A percentile compares a stretch with the other conserved stretches of the same genome.
phyloP scores from a whole-genome alignment of 2,113 vertebrate genomes.

The Erythrolamprus reginae region DNA sequence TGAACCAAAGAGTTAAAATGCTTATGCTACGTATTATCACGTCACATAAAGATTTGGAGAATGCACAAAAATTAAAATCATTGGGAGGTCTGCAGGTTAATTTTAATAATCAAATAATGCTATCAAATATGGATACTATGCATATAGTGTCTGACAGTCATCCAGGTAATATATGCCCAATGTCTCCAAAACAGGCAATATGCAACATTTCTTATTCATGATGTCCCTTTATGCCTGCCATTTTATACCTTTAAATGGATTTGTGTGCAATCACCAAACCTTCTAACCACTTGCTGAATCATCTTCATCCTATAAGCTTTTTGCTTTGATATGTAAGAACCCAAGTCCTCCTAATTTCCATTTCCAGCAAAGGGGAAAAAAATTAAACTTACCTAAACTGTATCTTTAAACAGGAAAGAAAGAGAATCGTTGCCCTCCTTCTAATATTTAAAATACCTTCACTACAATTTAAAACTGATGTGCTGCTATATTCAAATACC shows the following conservation, averaged over 20 bases:
- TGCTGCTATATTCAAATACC: constrained; percentile 75
- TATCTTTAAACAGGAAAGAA: constrained; percentile 53
- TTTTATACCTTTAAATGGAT: background rate
- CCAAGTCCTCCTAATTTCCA: constrained; percentile 59
- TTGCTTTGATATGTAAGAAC: constrained; percentile 67
- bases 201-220: background rate
- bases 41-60: background rate
- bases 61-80: background rate
- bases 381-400: constrained; percentile 37
- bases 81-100: background rate
- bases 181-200: background rate
- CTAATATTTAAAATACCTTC: constrained; percentile 73
- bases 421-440: background rate
- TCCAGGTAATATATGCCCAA: background rate
- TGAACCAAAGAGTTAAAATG: background rate
- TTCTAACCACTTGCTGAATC: constrained; percentile 33
- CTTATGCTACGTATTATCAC: background rate
- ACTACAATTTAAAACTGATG: constrained; percentile 69
- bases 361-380: constrained; percentile 53
- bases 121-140: background rate
- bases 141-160: background rate
- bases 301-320: constrained; percentile 53
- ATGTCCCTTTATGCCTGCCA: background rate
- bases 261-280: background rate
- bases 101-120: background rate